Evolutionary conservation across 2,113 vertebrate species (phyloP).

Genomic region (Meles meles): DNA sequence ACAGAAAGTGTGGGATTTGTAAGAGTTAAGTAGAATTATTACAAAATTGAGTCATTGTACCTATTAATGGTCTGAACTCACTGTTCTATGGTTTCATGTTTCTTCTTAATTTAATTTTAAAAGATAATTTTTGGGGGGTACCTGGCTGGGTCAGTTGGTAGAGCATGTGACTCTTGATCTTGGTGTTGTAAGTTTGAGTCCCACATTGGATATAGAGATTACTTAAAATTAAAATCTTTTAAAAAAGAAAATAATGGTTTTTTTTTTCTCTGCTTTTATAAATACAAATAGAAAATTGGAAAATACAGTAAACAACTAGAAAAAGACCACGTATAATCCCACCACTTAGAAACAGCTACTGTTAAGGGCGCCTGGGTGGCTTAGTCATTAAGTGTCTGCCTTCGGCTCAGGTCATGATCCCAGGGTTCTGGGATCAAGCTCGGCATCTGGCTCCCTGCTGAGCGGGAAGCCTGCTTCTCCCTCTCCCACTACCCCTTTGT

Average conservation of each 20-base stretch:
- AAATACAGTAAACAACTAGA: conserved; percentile 2
- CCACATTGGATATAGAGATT: neutral
- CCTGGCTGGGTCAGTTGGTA: neutral
- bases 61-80: neutral
- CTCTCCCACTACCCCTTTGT: too few relatives aligned
- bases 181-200: neutral
- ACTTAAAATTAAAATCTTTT: neutral
- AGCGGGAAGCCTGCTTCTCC: too few relatives aligned
- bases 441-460: too few relatives aligned
- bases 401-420: too few relatives aligned
- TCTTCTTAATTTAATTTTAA: neutral
- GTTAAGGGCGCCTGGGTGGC: neutral
- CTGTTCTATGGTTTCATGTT: neutral
- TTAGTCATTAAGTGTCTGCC: too few relatives aligned
- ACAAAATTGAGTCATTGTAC: neutral
- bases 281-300: neutral
- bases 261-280: neutral
- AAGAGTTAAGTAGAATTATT: neutral
- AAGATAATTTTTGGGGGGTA: neutral
- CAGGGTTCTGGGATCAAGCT: too few relatives aligned
- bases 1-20: neutral
- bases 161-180: neutral
- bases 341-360: neutral
- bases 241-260: neutral
- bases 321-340: neutral